phyloP scores from a whole-genome alignment of 1,140 invertebrate genomes.

The Euura saliciscinereae region DNA sequence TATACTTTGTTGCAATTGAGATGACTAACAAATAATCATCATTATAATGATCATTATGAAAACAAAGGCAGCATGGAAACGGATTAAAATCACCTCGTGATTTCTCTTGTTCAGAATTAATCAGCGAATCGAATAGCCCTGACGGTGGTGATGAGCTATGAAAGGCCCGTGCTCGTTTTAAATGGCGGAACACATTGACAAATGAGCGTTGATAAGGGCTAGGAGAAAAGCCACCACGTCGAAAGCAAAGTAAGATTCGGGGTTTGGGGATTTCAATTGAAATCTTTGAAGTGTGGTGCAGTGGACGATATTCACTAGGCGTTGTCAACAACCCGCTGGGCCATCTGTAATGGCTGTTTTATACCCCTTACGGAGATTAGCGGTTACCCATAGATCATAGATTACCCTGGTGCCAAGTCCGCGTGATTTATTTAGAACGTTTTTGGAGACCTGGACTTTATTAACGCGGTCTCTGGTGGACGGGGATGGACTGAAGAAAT shows the following conservation, averaged over 20 bases:
- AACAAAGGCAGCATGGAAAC: no score
- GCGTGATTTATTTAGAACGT: conserved; percentile 22
- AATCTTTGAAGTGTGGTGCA: background rate
- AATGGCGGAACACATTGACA: background rate
- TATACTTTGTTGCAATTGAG: no score
- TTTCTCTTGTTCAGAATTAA: no score
- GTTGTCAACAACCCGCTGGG: conserved; percentile 46
- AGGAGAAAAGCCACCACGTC: background rate
- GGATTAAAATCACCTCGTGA: no score
- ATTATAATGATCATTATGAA: no score
- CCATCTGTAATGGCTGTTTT: conserved; percentile 58
- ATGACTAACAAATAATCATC: no score
- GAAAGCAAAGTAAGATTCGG: background rate
- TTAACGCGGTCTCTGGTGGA: conserved; percentile 8
- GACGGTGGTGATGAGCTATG: no score
- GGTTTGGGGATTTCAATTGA: background rate
- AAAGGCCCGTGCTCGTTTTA: no score
- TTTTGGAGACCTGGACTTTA: conserved; percentile 8
- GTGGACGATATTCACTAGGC: conserved; percentile 44
- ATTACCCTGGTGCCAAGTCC: conserved; percentile 9
- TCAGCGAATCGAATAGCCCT: no score
- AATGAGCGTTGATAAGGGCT: background rate
- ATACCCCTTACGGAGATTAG: conserved; percentile 53
- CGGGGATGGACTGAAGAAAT: no score
- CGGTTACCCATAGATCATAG: conserved; percentile 20